Percentiles rank a stretch among this genome's conserved stretches.
phyloP scores from a whole-genome alignment of 2,888 invertebrate genomes.

The Abrostola triplasia region DNA sequence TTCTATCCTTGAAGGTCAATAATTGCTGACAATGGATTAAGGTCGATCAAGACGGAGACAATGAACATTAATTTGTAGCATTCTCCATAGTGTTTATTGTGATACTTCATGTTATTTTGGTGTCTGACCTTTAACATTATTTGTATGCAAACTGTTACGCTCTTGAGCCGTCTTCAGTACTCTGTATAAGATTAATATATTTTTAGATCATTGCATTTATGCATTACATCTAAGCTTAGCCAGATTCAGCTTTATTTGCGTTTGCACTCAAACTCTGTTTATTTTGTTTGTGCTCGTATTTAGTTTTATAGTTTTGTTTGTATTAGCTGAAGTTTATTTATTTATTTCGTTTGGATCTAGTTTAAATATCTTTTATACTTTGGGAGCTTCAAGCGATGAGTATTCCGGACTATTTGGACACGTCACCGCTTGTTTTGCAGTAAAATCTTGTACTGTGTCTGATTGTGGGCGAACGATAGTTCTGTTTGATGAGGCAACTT shows the following conservation, averaged over 20 bases:
- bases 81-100: no score
- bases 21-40: not conserved
- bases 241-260: conserved; percentile 26
- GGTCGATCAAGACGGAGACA: not conserved
- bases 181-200: conserved; percentile 35
- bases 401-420: no score
- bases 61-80: not conserved
- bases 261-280: conserved; percentile 14
- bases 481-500: no score
- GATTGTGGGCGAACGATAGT: no score
- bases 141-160: conserved; percentile 15
- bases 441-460: no score
- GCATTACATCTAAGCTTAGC: conserved; percentile 18
- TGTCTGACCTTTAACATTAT: conserved; percentile 27
- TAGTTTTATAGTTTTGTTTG: conserved; percentile 31
- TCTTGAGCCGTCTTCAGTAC: conserved; percentile 9
- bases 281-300: conserved; percentile 17
- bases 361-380: not conserved
- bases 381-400: no score
- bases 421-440: no score
- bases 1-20: no score
- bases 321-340: not conserved
- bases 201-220: conserved; percentile 35
- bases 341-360: not conserved
- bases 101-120: conserved; percentile 23